phyloP scores from a whole-genome alignment of 2,888 invertebrate species.

The Sussaba pulchella region DNA sequence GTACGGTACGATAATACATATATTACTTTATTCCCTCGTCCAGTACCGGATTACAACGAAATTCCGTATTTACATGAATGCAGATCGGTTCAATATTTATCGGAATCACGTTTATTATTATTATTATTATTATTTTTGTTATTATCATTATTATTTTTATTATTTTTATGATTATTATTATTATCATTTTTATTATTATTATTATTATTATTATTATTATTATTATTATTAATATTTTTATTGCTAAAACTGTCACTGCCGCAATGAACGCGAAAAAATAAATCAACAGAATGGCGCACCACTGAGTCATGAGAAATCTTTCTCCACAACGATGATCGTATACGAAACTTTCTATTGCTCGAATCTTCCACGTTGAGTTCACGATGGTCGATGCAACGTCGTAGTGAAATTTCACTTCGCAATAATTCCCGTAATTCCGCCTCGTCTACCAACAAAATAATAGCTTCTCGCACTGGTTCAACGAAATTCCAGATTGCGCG shows the following conservation, averaged over 20 bases:
- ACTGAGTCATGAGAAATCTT: slow-evolving; percentile 52
- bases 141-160: neutral
- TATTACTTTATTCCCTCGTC: slow-evolving; percentile 37
- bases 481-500: slow-evolving; percentile 32
- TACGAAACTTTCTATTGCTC: slow-evolving; percentile 56
- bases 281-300: slow-evolving; percentile 42
- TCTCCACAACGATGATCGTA: slow-evolving; percentile 46
- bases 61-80: slow-evolving; percentile 36
- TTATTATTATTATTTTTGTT: no score
- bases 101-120: no score
- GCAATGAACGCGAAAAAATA: slow-evolving; percentile 40
- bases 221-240: neutral
- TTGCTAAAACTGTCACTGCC: neutral
- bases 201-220: slow-evolving; percentile 4
- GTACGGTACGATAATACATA: slow-evolving; percentile 25
- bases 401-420: slow-evolving; percentile 53
- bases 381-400: slow-evolving; percentile 36
- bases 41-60: slow-evolving; percentile 3
- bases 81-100: neutral
- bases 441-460: neutral
- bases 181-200: neutral
- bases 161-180: slow-evolving; percentile 4
- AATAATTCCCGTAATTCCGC: slow-evolving; percentile 29
- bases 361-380: slow-evolving; percentile 27
- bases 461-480: neutral